Conservation (phyloP, 2,797 vertebrate species). For the Sus cebifrons region DNA sequence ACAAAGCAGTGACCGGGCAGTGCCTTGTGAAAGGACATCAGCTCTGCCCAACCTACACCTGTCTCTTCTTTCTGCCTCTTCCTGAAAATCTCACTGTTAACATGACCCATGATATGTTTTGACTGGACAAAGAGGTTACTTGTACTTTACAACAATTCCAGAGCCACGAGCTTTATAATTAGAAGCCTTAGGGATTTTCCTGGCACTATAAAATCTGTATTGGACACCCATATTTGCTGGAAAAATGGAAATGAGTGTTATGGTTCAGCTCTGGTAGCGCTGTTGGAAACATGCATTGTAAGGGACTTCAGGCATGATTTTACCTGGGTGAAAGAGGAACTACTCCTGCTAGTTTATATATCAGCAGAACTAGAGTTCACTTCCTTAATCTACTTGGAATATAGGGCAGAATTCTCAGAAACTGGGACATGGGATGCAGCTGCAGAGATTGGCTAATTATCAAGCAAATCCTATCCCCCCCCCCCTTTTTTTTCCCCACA, state of each 20-base stretch:
- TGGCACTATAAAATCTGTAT: neutral
- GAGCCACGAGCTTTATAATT: neutral
- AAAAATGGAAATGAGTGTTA: neutral
- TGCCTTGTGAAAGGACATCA: neutral
- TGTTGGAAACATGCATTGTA: neutral
- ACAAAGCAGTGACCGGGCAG: neutral
- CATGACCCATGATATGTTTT: neutral
- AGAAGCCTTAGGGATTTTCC: neutral
- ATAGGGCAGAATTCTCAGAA: neutral
- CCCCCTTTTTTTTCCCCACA: neutral
- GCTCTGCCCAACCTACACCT: neutral
- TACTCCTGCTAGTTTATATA: constrained; percentile 38
- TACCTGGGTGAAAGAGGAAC: constrained; percentile 31
- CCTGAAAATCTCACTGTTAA: neutral
- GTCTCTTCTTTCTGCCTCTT: neutral
- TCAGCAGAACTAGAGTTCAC: neutral
- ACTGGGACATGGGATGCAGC: neutral
- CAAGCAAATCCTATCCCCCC: neutral
- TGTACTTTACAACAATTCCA: neutral
- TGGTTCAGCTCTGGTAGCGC: neutral
- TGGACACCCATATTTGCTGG: neutral
- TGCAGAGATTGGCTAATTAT: neutral
- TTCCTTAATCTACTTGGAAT: neutral
- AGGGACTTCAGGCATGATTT: neutral
- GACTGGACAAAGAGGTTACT: neutral